Evolutionary conservation across 2,797 vertebrate species (phyloP).

Genomic region (Telmatherina bonti): DNA sequence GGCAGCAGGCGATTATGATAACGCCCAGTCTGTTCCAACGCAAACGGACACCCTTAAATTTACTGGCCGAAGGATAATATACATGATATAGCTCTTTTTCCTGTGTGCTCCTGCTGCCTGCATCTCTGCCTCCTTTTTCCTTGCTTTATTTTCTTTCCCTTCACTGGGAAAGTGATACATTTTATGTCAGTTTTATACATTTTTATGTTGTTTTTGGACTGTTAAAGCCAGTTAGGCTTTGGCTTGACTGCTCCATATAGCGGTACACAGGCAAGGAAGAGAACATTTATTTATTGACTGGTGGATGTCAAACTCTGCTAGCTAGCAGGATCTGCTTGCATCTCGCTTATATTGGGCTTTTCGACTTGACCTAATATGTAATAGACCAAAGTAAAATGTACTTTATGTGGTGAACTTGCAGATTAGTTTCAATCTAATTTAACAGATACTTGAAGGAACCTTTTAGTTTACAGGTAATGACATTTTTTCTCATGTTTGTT

Average conservation of each 20-base stretch:
- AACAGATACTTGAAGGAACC: neutral
- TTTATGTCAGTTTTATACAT: neutral
- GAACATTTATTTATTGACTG: neutral
- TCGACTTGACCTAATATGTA: no score
- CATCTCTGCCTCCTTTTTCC: conserved; percentile 35
- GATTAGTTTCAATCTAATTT: no score
- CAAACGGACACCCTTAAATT: conserved; percentile 88
- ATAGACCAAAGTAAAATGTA: no score
- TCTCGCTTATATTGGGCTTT: no score
- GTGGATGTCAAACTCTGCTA: neutral
- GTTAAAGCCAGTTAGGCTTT: conserved; percentile 9
- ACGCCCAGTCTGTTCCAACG: conserved; percentile 92
- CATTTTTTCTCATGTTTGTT: no score
- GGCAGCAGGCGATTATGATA: conserved; percentile 99
- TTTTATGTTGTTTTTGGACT: neutral
- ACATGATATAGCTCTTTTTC: conserved; percentile 74
- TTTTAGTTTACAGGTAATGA: neutral
- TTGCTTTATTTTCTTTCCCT: conserved; percentile 32
- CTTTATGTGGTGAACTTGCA: no score
- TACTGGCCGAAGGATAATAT: conserved; percentile 80
- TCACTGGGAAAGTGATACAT: conserved; percentile 31
- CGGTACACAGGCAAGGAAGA: neutral
- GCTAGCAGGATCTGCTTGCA: no score
- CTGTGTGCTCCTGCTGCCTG: conserved; percentile 32
- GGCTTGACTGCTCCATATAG: neutral